Percentiles rank a stretch among this genome's conserved stretches.
These are phyloP conservation scores for Caligus rogercresseyi DNA, from an alignment of 1,140 invertebrate genomes.

Conservation along the genomic window DNA sequence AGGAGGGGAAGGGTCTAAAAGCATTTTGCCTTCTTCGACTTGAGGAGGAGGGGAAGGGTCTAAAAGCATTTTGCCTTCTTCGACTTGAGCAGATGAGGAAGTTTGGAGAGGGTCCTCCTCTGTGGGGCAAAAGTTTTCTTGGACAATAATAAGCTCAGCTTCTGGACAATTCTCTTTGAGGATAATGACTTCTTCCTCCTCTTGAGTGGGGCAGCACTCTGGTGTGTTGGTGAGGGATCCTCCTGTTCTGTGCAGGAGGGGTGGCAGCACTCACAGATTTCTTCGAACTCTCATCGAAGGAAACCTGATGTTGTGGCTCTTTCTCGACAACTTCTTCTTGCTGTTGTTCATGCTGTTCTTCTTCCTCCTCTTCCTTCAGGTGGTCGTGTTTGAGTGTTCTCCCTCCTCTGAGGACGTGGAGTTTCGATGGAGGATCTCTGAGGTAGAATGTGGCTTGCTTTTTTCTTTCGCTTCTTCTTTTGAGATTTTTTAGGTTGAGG, in stretches of 20 bases:
- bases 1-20: no score
- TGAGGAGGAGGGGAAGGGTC: background rate
- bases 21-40: background rate
- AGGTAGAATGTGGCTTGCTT: background rate
- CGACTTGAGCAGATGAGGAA: no score
- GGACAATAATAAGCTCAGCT: no score
- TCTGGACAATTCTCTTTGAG: no score
- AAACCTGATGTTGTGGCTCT: background rate
- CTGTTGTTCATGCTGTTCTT: no score
- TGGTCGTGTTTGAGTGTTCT: background rate
- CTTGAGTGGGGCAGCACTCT: no score
- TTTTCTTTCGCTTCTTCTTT: slow-evolving; percentile 16
- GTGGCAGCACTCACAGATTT: background rate
- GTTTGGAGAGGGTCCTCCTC: no score
- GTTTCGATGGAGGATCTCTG: background rate
- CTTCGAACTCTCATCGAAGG: background rate
- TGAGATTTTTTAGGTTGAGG: background rate
- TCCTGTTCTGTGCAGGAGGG: no score
- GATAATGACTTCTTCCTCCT: background rate
- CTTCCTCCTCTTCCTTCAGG: background rate
- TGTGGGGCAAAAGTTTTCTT: no score
- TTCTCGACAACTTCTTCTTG: background rate
- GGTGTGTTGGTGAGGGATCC: no score
- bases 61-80: no score
- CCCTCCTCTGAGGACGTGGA: slow-evolving; percentile 9